phyloP scores from a whole-genome alignment of 1,140 invertebrate species.

The Saccostrea cuccullata region DNA sequence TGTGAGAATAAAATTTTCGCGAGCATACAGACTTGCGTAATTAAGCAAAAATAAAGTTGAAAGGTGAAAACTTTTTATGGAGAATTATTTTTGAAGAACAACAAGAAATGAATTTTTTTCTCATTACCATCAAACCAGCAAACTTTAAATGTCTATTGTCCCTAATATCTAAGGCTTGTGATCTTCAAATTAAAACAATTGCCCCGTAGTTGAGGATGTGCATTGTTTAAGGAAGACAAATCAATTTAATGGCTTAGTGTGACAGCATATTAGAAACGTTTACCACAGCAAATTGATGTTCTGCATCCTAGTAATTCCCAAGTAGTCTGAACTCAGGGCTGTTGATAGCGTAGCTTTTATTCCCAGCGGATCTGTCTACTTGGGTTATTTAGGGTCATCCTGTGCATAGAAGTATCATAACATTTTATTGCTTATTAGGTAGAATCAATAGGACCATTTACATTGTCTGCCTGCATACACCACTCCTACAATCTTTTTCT shows the following conservation, averaged over 20 bases:
- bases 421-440: conserved; percentile 10
- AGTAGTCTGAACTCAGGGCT: conserved; percentile 2
- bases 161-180: background rate
- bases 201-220: background rate
- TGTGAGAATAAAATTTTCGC: too few relatives aligned
- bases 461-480: background rate
- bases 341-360: background rate
- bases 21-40: too few relatives aligned
- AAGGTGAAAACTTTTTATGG: too few relatives aligned
- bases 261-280: background rate
- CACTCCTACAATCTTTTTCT: background rate
- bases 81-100: background rate
- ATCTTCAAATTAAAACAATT: background rate
- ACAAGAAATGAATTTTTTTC: background rate
- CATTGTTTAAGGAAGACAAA: background rate
- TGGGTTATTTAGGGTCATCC: conserved; percentile 16
- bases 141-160: background rate
- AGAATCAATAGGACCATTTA: background rate
- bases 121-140: background rate
- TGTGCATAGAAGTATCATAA: conserved; percentile 4
- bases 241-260: conserved; percentile 16
- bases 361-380: background rate
- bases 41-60: too few relatives aligned
- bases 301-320: background rate
- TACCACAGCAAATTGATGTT: background rate